Percentiles rank a stretch among this genome's conserved stretches.
Conservation (phyloP, 1,140 invertebrate species). For the Euwallacea fornicatus region DNA sequence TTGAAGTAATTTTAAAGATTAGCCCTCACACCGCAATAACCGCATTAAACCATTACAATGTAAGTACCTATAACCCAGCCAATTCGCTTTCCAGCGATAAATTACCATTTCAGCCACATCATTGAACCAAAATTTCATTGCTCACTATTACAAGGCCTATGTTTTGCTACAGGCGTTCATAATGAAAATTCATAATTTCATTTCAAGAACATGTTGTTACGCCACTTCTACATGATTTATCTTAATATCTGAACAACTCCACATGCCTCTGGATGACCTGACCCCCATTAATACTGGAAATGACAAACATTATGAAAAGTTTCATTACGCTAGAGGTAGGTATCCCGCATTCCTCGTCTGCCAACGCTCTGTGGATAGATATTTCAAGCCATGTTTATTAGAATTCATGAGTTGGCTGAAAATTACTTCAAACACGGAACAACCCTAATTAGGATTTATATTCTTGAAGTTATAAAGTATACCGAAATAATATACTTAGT, state of each 20-base stretch:
- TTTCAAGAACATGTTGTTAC: too few relatives aligned
- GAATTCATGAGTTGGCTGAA: constrained; percentile 9
- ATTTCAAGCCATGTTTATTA: constrained; percentile 8
- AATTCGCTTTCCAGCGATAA: too few relatives aligned
- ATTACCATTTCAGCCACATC: too few relatives aligned
- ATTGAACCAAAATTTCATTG: too few relatives aligned
- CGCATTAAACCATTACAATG: too few relatives aligned
- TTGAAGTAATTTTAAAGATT: too few relatives aligned
- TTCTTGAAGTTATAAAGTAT: background rate
- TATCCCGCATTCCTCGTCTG: background rate
- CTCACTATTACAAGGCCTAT: too few relatives aligned
- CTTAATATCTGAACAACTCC: constrained; percentile 1
- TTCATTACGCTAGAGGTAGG: constrained; percentile 2
- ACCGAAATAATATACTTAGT: too few relatives aligned
- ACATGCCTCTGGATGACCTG: background rate
- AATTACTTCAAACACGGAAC: constrained; percentile 3
- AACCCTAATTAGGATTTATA: constrained; percentile 3
- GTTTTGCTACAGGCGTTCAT: too few relatives aligned
- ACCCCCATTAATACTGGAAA: background rate
- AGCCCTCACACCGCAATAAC: too few relatives aligned
- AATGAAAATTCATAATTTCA: too few relatives aligned
- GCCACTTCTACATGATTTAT: constrained; percentile 3
- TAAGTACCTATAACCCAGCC: too few relatives aligned
- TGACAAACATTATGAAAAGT: constrained; percentile 8
- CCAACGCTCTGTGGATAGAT: background rate